Base-by-base conservation (phyloP, 2,113 vertebrate genomes). In the Lasiurus borealis region DNA sequence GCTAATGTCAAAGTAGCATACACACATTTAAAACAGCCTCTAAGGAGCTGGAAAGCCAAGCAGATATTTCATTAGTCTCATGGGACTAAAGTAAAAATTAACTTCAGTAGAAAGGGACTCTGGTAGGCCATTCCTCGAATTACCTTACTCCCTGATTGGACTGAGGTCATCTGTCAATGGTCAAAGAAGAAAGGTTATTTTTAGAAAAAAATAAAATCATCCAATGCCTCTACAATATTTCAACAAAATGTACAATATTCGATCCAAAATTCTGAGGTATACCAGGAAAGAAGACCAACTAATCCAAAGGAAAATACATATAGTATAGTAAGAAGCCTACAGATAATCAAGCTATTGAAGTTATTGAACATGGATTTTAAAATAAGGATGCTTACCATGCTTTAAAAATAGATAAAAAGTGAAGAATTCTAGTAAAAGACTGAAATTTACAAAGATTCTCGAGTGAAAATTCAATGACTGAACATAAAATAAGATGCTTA, bases 101-200 rank as follows among this genome's bases (percentile, higher is more conserved):
- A 68, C 68, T 69, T 96, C 19, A 90, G 76, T 64, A 10, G 82
- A 31, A 66, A 76, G 34, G 8, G 3, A 16, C 18, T 27, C 23
- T 81, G 12, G 34, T 64, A 93, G 44, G 29, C 13, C 23, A 78
- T 44, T 25, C 25, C 48, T 88, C 57, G 75, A 52, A 34, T 69
- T 64, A 64, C 68, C 19, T 25, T 83, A 85, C 18, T 90, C 19
- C 25, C 16, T 75, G 62, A 85, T 46, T 75, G 12, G 2, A 75
- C 46, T 76, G 44, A 77, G 44, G 31, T 78, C 52, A 90, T 72
- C 9, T 88, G 36, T 54, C 23, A 34, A 3, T 52, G 11, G 7
- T 73, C 52, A 86, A 92, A 72, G 15, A 90, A 90, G 46, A 90
- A 95, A 93, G 66, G 50, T 52, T 36, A 90, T 90, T 92, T 92